Percentiles rank a stretch among this genome's conserved stretches.
Evolutionary conservation across 2,888 invertebrate species (phyloP).

Genomic region (Thymelicus sylvestris): DNA sequence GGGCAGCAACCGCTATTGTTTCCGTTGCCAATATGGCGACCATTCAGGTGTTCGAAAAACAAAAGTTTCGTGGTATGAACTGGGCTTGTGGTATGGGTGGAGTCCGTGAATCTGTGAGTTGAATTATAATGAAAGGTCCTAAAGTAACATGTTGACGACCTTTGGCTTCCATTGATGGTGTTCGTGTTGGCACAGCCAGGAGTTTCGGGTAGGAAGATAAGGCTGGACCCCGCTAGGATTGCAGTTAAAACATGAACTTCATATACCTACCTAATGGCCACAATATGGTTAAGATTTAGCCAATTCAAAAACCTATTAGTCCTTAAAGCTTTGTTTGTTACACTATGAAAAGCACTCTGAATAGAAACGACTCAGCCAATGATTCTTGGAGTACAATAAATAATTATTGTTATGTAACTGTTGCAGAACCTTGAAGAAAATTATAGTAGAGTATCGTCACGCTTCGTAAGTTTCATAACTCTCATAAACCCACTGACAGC

Average conservation of each 20-base stretch:
- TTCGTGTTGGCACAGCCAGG: not conserved
- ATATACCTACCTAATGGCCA: no score
- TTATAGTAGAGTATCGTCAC: conserved; percentile 3
- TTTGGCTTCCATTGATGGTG: not conserved
- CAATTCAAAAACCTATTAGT: no score
- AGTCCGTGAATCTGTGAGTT: not conserved
- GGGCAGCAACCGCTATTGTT: conserved; percentile 32
- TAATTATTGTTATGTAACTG: not conserved
- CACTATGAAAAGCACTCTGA: no score
- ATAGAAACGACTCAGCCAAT: no score
- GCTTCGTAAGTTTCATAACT: conserved; percentile 4
- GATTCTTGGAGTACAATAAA: not conserved
- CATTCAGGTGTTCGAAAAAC: conserved; percentile 36
- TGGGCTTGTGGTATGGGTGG: not conserved
- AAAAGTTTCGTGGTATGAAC: conserved; percentile 27
- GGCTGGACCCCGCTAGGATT: no score
- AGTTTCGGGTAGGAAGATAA: no score
- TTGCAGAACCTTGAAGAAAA: conserved; percentile 6
- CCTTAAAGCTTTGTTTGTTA: no score
- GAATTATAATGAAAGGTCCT: not conserved
- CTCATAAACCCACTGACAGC: not conserved
- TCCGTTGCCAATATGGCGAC: conserved; percentile 33
- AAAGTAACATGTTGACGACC: not conserved
- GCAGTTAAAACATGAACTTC: no score
- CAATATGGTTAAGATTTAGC: no score